Conservation (phyloP, 2,888 invertebrate species). For the Didymodactylos carnosus region DNA sequence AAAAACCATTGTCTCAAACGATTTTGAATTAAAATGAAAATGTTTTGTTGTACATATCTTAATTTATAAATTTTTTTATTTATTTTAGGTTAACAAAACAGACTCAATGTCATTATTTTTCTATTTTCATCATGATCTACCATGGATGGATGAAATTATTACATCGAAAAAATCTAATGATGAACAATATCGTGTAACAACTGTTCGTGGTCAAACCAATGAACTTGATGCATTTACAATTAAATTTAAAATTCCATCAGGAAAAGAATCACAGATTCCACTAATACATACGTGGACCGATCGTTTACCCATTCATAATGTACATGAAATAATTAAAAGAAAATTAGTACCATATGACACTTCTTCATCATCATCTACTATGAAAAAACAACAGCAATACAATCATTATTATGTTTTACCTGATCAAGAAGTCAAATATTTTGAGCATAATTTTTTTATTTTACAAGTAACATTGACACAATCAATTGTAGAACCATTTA, state of each 20-base stretch:
- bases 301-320: slow-evolving; percentile 19
- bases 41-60: too few relatives aligned
- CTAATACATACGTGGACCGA: slow-evolving; percentile 18
- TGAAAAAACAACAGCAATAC: slow-evolving; percentile 17
- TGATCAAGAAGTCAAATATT: slow-evolving; percentile 17
- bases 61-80: neutral
- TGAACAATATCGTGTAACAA: too few relatives aligned
- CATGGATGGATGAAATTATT: slow-evolving; percentile 41
- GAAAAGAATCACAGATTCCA: neutral
- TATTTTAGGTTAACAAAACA: slow-evolving; percentile 24
- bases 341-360: too few relatives aligned
- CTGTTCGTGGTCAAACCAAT: slow-evolving; percentile 52
- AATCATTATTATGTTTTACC: neutral
- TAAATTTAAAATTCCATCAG: slow-evolving; percentile 27
- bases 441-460: slow-evolving; percentile 33
- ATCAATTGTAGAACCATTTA: slow-evolving; percentile 46
- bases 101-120: slow-evolving; percentile 49
- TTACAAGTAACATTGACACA: slow-evolving; percentile 43
- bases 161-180: slow-evolving; percentile 19
- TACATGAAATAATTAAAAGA: neutral
- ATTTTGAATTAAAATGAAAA: too few relatives aligned
- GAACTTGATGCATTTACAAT: slow-evolving; percentile 56
- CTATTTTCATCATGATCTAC: slow-evolving; percentile 45
- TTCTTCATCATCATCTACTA: slow-evolving; percentile 9
- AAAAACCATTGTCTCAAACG: too few relatives aligned